Evolutionary conservation across 2,113 vertebrate genomes (phyloP).

Genomic region (Tragelaphus buxtoni): DNA sequence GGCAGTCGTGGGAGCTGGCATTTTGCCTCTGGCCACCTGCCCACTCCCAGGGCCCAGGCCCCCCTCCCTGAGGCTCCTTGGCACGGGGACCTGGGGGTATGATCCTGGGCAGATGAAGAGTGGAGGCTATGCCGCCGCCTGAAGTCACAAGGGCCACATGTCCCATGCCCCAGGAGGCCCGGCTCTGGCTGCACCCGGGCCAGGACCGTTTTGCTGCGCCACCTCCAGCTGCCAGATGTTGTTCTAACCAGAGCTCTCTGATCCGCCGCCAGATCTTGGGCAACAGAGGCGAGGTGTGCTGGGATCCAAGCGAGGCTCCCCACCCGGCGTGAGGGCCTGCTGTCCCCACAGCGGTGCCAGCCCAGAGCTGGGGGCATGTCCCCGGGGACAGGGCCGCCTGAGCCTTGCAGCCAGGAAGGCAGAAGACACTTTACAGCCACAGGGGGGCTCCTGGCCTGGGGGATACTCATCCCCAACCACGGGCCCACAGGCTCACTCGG

Average conservation of each 20-base stretch:
- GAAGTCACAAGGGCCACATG: neutral
- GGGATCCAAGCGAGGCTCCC: neutral
- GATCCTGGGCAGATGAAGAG: neutral
- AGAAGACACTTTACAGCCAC: neutral
- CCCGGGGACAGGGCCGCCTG: neutral
- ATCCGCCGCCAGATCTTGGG: constrained; percentile 76
- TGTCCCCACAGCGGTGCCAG: neutral
- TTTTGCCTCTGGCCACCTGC: neutral
- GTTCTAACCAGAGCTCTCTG: constrained; percentile 72
- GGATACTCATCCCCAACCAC: fast-evolving
- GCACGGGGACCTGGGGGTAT: neutral
- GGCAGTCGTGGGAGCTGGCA: fast-evolving
- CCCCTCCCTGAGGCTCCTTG: fast-evolving
- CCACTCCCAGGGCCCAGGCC: neutral
- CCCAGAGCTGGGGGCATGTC: neutral
- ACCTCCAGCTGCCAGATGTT: constrained; percentile 69
- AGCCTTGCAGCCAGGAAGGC: neutral
- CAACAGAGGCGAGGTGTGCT: constrained; percentile 72
- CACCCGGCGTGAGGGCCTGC: neutral
- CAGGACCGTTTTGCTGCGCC: constrained; percentile 54
- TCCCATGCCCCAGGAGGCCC: constrained; percentile 15
- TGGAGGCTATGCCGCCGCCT: neutral
- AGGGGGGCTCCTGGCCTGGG: fast-evolving
- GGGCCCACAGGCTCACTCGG: neutral
- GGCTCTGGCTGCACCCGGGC: constrained; percentile 23